These are phyloP conservation scores for Plagiodera versicolora DNA, from an alignment of 2,888 invertebrate genomes.

Conservation along the genomic window DNA sequence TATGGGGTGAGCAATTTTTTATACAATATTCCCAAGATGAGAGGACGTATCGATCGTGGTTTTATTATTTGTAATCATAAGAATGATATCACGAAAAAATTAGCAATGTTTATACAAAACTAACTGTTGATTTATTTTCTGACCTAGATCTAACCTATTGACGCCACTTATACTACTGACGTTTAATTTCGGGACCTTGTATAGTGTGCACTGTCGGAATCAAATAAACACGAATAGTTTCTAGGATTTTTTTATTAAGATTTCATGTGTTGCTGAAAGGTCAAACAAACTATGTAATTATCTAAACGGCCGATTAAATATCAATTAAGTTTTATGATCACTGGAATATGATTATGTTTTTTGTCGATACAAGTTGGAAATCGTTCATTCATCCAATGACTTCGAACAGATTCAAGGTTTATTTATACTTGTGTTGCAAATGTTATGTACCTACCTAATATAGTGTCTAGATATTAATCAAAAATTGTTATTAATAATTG, in stretches of 20 bases:
- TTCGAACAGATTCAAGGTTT: not conserved
- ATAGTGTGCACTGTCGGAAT: not conserved
- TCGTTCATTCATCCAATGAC: not conserved
- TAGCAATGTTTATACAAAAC: not conserved
- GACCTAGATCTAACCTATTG: no score
- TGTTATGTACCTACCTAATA: not conserved
- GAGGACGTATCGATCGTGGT: no score
- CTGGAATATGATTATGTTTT: slow-evolving; percentile 1
- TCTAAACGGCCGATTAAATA: not conserved
- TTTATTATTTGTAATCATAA: no score
- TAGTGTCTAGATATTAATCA: not conserved
- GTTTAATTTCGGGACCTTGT: not conserved
- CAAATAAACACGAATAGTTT: not conserved
- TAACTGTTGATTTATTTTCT: no score
- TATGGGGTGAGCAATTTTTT: no score
- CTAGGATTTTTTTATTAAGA: not conserved
- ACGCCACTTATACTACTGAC: no score
- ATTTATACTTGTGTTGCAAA: not conserved
- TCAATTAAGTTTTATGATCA: not conserved
- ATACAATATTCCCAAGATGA: no score
- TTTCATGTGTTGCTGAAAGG: not conserved
- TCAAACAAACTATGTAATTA: not conserved
- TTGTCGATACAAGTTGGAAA: not conserved
- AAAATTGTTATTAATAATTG: not conserved
- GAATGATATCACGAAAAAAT: no score